Percentiles rank a stretch among this genome's conserved stretches.
phyloP scores from a whole-genome alignment of 2,797 vertebrate species.

The Rhyacichthys aspro region DNA sequence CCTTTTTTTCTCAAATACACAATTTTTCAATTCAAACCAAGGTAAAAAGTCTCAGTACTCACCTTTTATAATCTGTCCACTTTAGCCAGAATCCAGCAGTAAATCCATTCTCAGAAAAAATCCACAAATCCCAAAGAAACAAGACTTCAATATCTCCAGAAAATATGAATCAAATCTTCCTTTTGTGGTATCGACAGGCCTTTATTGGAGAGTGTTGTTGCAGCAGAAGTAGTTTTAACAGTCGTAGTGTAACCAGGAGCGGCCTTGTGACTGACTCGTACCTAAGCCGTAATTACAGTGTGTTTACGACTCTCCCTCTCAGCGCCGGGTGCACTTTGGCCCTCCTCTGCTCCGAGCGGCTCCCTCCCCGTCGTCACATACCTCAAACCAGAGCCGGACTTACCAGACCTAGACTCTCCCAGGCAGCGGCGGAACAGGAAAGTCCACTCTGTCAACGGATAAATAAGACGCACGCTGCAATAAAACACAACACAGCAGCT shows the following conservation, averaged over 20 bases:
- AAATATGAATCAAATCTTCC: neutral
- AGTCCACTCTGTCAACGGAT: neutral
- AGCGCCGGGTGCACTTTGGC: conserved; percentile 11
- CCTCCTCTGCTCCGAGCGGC: neutral
- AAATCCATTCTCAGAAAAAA: conserved; percentile 60
- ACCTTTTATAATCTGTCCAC: conserved; percentile 16
- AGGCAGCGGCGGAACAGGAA: neutral
- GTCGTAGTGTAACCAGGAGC: neutral
- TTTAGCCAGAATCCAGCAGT: conserved; percentile 66
- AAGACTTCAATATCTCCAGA: neutral
- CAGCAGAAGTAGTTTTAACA: neutral
- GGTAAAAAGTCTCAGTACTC: neutral
- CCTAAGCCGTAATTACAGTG: conserved; percentile 11
- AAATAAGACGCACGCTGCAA: neutral
- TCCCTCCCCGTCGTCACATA: neutral
- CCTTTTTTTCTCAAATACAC: too few relatives aligned
- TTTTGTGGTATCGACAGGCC: neutral
- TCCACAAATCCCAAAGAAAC: neutral
- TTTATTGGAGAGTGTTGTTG: neutral
- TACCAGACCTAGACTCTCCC: conserved; percentile 8
- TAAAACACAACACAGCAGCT: too few relatives aligned
- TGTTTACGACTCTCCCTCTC: conserved; percentile 13
- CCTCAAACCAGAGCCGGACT: conserved; percentile 4
- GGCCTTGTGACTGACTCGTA: conserved; percentile 7
- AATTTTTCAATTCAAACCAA: too few relatives aligned